Conservation (phyloP, 2,888 invertebrate species). For the Unio delphinus region DNA sequence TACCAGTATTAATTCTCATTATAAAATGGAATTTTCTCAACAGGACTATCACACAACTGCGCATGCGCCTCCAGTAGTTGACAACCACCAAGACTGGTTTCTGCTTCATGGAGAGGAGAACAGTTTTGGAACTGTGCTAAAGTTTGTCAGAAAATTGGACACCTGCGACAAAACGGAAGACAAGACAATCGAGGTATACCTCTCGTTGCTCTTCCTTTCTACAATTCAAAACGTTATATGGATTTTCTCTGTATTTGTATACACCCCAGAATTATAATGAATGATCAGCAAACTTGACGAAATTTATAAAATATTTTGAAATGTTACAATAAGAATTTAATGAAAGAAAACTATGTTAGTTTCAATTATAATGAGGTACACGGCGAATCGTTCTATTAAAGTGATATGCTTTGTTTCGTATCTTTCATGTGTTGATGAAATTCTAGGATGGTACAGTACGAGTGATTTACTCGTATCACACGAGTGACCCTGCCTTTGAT, state of each 20-base stretch:
- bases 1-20: neutral
- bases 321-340: too few species aligned
- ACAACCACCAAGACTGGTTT: conserved; percentile 21
- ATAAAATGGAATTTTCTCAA: neutral
- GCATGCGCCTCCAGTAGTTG: conserved; percentile 13
- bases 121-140: conserved; percentile 21
- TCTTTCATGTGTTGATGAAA: neutral
- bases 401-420: too few species aligned
- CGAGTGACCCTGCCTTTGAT: conserved; percentile 22
- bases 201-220: neutral
- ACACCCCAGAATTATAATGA: neutral
- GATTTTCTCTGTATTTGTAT: neutral
- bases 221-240: too few species aligned
- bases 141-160: conserved; percentile 17
- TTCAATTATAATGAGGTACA: too few species aligned
- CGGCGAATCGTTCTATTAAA: too few species aligned
- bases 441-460: conserved; percentile 28
- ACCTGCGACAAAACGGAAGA: conserved; percentile 24
- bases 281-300: neutral
- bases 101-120: conserved; percentile 17
- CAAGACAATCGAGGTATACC: conserved; percentile 12
- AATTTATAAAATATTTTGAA: too few species aligned
- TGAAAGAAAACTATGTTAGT: too few species aligned
- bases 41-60: conserved; percentile 22
- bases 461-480: conserved; percentile 27